Conservation (phyloP, 2,797 vertebrate species). For the Karalla daura region DNA sequence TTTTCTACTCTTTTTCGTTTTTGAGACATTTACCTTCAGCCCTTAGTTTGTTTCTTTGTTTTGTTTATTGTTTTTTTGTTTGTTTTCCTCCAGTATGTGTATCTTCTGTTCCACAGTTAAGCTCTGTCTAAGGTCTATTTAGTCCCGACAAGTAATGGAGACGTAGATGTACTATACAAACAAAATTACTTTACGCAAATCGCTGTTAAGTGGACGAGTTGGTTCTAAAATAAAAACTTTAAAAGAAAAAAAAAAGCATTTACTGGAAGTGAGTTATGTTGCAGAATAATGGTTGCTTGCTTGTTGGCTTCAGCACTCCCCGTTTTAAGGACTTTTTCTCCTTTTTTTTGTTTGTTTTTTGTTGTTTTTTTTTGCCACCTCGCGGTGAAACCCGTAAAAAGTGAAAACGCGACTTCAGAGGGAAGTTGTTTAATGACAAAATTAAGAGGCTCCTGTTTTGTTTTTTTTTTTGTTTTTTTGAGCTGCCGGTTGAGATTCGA, state of each 20-base stretch:
- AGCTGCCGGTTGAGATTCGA: background rate
- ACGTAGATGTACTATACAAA: conserved; percentile 91
- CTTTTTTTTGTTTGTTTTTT: no score
- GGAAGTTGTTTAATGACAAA: conserved; percentile 49
- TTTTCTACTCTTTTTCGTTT: conserved; percentile 51
- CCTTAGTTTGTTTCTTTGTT: conserved; percentile 29
- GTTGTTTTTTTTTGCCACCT: conserved; percentile 23
- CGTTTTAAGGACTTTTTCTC: no score
- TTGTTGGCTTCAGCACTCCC: conserved; percentile 91
- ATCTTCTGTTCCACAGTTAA: conserved; percentile 87
- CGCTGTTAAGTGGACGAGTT: conserved; percentile 88
- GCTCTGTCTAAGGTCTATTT: conserved; percentile 91
- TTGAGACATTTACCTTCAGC: conserved; percentile 26
- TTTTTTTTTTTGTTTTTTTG: no score
- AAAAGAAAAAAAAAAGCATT: no score
- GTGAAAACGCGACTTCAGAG: background rate
- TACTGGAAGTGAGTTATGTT: conserved; percentile 84
- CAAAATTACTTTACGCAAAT: conserved; percentile 84
- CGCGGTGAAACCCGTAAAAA: conserved; percentile 29
- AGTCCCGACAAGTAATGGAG: conserved; percentile 89
- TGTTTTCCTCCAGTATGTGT: conserved; percentile 46
- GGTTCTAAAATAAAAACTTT: no score
- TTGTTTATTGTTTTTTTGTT: no score
- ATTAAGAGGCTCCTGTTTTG: background rate
- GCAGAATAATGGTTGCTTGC: conserved; percentile 89